phyloP scores from a whole-genome alignment of 2,888 invertebrate species.

The Pocota personata region DNA sequence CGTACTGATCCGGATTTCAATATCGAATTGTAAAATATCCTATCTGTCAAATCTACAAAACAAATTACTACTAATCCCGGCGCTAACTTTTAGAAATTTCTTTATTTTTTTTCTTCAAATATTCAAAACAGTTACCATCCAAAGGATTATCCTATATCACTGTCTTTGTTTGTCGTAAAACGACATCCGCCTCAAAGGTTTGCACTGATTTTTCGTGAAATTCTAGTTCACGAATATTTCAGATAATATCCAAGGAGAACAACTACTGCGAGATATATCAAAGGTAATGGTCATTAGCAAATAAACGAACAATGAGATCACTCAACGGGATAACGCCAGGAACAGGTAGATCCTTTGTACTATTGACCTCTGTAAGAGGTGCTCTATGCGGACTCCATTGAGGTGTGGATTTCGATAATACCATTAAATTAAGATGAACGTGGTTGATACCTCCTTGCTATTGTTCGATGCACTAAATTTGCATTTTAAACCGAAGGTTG shows the following conservation, averaged over 20 bases:
- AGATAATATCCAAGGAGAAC: constrained; percentile 25
- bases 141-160: constrained; percentile 55
- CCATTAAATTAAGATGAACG: constrained; percentile 63
- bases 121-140: constrained; percentile 11
- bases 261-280: constrained; percentile 20
- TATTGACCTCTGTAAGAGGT: background rate
- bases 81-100: constrained; percentile 50
- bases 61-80: constrained; percentile 57
- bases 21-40: background rate
- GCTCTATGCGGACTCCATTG: constrained; percentile 21
- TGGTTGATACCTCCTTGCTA: constrained; percentile 52
- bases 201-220: constrained; percentile 16
- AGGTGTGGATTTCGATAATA: constrained; percentile 68
- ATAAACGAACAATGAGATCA: constrained; percentile 54
- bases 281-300: constrained; percentile 51
- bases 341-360: constrained; percentile 25
- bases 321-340: constrained; percentile 50
- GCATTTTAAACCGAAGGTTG: constrained; percentile 17
- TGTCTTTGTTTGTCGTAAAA: constrained; percentile 26
- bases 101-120: background rate
- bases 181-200: background rate
- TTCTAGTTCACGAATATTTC: background rate
- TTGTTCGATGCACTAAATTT: constrained; percentile 41
- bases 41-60: constrained; percentile 13
- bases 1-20: background rate